These are phyloP conservation scores for Oncorhynchus mykiss DNA, from an alignment of 2,113 vertebrate genomes.

Conservation along the genomic window DNA sequence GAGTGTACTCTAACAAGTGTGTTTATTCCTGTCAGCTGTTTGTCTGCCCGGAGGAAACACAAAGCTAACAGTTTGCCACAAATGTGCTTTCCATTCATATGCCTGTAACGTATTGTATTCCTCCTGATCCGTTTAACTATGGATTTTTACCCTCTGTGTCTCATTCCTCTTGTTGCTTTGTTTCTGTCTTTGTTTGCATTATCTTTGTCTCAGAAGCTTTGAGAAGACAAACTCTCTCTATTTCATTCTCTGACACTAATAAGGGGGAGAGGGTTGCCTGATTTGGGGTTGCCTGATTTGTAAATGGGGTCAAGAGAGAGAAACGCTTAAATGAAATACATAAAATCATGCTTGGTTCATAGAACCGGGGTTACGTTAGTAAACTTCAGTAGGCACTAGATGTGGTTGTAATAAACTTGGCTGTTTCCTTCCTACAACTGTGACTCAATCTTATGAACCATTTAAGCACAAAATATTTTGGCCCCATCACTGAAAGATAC, in stretches of 20 bases:
- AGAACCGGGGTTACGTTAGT: too few species aligned
- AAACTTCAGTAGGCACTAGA: too few species aligned
- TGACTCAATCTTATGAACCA: too few species aligned
- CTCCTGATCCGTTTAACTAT: neutral
- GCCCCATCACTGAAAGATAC: too few species aligned
- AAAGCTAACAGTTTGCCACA: slow-evolving; percentile 2
- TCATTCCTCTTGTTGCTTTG: neutral
- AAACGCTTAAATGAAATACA: too few species aligned
- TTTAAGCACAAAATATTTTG: too few species aligned
- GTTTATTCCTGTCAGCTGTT: slow-evolving; percentile 25
- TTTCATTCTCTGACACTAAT: slow-evolving; percentile 2
- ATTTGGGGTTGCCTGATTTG: too few species aligned
- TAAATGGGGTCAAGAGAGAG: too few species aligned
- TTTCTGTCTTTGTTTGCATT: neutral
- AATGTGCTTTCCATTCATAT: slow-evolving; percentile 15
- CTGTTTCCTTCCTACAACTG: too few species aligned
- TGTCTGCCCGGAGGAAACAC: slow-evolving; percentile 7
- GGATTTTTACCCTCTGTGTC: neutral
- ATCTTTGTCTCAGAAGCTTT: neutral
- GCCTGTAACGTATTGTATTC: neutral
- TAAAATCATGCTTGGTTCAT: too few species aligned
- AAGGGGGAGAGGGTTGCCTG: too few species aligned
- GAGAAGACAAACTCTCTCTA: neutral
- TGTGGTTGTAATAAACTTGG: too few species aligned
- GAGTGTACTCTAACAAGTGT: slow-evolving; percentile 31